Evolutionary conservation across 2,113 vertebrate genomes (phyloP).

Genomic region (Amia ocellicauda): DNA sequence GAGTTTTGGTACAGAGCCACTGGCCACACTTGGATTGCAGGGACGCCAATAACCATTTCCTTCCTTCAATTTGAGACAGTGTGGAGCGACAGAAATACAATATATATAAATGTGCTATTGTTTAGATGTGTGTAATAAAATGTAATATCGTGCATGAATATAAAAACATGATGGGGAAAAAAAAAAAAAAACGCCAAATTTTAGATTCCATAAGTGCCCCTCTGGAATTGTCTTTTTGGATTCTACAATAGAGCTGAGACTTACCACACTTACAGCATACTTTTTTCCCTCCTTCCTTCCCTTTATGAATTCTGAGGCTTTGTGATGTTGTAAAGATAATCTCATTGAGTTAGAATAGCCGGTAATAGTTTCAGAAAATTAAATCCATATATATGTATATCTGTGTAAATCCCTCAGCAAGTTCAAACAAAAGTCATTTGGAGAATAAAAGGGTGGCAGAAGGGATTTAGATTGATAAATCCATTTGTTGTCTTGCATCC

Average conservation of each 20-base stretch:
- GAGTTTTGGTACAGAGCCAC: slow-evolving; percentile 48
- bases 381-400: slow-evolving; percentile 16
- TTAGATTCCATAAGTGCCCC: too few species aligned
- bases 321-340: slow-evolving; percentile 17
- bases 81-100: slow-evolving; percentile 37
- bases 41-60: slow-evolving; percentile 56
- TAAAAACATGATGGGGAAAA: slow-evolving; percentile 49
- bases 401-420: not conserved
- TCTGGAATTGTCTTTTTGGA: slow-evolving; percentile 25
- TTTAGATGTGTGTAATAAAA: slow-evolving; percentile 57
- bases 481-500: not conserved
- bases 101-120: slow-evolving; percentile 50
- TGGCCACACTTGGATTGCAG: slow-evolving; percentile 54
- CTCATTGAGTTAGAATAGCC: slow-evolving; percentile 19
- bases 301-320: slow-evolving; percentile 9
- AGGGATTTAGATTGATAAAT: too few species aligned
- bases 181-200: not conserved
- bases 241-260: slow-evolving; percentile 33
- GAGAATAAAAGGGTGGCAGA: too few species aligned
- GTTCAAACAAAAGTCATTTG: not conserved
- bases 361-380: slow-evolving; percentile 23
- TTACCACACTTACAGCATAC: slow-evolving; percentile 11
- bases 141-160: slow-evolving; percentile 57
- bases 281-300: slow-evolving; percentile 14
- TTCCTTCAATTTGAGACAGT: slow-evolving; percentile 38